These are phyloP conservation scores for Neocrepidodera transversa DNA, from an alignment of 2,888 invertebrate genomes.

Conservation along the genomic window DNA sequence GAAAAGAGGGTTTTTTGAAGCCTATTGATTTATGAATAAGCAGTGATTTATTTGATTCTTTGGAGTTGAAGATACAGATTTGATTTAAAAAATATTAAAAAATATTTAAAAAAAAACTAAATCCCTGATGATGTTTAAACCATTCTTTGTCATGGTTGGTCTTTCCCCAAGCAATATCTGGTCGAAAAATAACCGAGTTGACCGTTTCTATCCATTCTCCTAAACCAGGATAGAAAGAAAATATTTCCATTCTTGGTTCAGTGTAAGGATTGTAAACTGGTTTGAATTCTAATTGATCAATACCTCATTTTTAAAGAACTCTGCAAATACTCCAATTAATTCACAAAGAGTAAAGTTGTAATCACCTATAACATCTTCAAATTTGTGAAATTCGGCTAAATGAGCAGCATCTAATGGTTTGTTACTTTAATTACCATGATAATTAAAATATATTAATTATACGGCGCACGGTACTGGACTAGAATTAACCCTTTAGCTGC, in stretches of 20 bases:
- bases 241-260: constrained; percentile 99
- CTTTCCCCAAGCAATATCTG: constrained; percentile 99
- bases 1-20: too few species aligned
- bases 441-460: constrained; percentile 94
- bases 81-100: too few species aligned
- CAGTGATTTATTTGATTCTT: too few species aligned
- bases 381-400: constrained; percentile 98
- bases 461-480: constrained; percentile 95
- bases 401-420: constrained; percentile 99
- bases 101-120: too few species aligned
- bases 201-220: constrained; percentile 89
- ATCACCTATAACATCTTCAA: constrained; percentile 96
- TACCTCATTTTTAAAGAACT: constrained; percentile 84
- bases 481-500: too few species aligned
- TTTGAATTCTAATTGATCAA: constrained; percentile 89
- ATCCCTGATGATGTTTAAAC: constrained; percentile 95
- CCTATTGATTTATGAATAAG: too few species aligned
- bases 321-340: constrained; percentile 85
- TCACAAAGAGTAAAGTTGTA: constrained; percentile 88
- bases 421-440: too few species aligned
- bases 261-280: constrained; percentile 99
- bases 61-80: too few species aligned
- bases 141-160: constrained; percentile 99
- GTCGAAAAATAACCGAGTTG: constrained; percentile 97
- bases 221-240: constrained; percentile 90